A percentile compares a stretch with the other conserved stretches of the same genome.
Evolutionary conservation across 2,113 vertebrate species (phyloP).

Genomic region (Ailurus styani): DNA sequence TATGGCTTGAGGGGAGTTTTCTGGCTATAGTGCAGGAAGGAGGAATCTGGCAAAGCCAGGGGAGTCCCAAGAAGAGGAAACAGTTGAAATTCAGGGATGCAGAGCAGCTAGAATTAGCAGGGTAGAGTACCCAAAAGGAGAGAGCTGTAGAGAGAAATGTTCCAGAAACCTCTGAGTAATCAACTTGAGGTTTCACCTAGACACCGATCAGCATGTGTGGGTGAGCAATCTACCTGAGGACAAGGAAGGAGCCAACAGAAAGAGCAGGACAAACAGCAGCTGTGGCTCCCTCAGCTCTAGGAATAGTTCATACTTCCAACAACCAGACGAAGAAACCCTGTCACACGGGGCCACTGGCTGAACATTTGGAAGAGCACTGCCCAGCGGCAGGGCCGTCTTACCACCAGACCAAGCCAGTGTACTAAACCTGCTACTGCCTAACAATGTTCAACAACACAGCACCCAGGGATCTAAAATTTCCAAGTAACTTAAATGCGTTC

Average conservation of each 20-base stretch:
- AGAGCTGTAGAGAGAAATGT: background rate
- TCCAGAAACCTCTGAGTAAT: background rate
- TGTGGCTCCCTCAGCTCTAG: background rate
- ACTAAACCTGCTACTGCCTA: background rate
- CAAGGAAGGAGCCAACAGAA: background rate
- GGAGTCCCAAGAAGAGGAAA: background rate
- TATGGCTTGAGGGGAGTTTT: too few species aligned
- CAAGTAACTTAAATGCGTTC: background rate
- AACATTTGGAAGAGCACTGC: background rate
- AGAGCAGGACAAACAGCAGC: background rate
- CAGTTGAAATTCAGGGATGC: background rate
- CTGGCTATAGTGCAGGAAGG: background rate
- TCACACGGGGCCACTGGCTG: background rate
- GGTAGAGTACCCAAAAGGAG: background rate
- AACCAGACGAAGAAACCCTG: background rate
- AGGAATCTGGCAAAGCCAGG: background rate
- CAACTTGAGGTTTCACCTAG: background rate
- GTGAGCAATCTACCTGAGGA: background rate
- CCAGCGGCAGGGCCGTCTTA: fast-evolving
- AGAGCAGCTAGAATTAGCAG: background rate
- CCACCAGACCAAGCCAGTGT: background rate
- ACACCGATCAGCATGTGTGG: background rate
- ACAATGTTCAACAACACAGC: background rate
- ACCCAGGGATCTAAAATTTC: background rate
- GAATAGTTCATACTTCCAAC: background rate